Conservation (phyloP, 2,797 vertebrate genomes). For the Lepus oiostolus region DNA sequence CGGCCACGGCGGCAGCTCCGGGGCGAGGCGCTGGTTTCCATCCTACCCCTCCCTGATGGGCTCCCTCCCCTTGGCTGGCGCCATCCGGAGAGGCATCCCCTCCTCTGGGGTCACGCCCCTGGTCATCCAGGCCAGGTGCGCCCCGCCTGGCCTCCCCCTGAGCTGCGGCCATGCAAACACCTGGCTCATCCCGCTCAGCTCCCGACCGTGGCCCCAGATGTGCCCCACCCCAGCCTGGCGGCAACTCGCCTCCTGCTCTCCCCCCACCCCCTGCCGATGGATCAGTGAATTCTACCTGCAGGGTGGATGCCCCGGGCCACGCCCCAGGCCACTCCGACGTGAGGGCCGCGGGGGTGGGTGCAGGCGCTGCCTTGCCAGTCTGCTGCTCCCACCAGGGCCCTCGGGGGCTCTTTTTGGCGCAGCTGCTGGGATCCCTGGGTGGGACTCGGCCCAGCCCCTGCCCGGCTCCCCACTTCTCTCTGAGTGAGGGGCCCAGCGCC, state of each 20-base stretch:
- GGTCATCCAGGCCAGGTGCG: too few relatives aligned
- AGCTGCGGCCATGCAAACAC: neutral
- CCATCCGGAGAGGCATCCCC: too few relatives aligned
- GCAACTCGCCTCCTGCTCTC: neutral
- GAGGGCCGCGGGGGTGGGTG: too few relatives aligned
- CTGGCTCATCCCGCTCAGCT: too few relatives aligned
- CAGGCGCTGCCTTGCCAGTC: too few relatives aligned
- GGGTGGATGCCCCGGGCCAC: neutral
- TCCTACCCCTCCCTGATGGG: too few relatives aligned
- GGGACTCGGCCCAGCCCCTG: neutral
- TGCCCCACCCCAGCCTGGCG: neutral
- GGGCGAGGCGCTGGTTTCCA: neutral
- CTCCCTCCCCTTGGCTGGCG: too few relatives aligned
- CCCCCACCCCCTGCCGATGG: accelerated
- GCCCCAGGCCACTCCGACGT: too few relatives aligned
- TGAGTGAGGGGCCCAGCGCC: neutral
- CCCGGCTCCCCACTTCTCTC: neutral
- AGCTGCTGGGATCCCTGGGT: neutral
- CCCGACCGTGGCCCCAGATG: neutral
- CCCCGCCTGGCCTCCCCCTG: neutral
- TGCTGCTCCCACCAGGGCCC: neutral
- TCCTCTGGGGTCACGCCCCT: too few relatives aligned
- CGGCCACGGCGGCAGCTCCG: too few relatives aligned
- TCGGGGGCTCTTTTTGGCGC: neutral
- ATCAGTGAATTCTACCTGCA: neutral